phyloP scores from a whole-genome alignment of 2,113 vertebrate species.

The Tyto alba region DNA sequence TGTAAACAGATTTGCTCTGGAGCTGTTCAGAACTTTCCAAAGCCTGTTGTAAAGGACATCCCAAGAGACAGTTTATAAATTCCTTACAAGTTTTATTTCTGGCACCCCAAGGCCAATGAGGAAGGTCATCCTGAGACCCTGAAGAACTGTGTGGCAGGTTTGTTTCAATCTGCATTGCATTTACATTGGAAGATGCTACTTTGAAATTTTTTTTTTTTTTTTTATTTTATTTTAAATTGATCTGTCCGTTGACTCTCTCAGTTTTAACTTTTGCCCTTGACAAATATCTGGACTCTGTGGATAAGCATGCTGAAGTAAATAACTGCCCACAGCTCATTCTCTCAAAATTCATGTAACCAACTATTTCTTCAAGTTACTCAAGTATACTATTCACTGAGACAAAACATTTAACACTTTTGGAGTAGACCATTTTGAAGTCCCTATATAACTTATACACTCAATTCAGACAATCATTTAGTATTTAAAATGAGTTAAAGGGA shows the following conservation, averaged over 20 bases:
- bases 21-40: neutral
- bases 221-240: rapidly evolving
- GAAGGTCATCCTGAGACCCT: neutral
- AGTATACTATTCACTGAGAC: neutral
- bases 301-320: neutral
- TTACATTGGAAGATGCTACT: neutral
- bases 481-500: neutral
- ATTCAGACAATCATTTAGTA: neutral
- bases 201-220: neutral
- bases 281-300: neutral
- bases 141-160: neutral
- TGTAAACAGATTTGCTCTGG: neutral
- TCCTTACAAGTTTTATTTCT: neutral
- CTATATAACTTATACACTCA: neutral
- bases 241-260: neutral
- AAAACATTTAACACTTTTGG: neutral
- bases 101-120: neutral
- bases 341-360: neutral
- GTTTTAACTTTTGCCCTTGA: neutral
- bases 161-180: neutral
- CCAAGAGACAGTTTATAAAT: neutral
- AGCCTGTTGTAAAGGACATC: neutral
- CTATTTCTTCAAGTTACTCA: neutral
- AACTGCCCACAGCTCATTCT: neutral
- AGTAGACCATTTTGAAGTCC: neutral